A percentile compares a stretch with the other conserved stretches of the same genome.
Evolutionary conservation across 2,888 invertebrate species (phyloP).

Genomic region (Acheta domesticus): DNA sequence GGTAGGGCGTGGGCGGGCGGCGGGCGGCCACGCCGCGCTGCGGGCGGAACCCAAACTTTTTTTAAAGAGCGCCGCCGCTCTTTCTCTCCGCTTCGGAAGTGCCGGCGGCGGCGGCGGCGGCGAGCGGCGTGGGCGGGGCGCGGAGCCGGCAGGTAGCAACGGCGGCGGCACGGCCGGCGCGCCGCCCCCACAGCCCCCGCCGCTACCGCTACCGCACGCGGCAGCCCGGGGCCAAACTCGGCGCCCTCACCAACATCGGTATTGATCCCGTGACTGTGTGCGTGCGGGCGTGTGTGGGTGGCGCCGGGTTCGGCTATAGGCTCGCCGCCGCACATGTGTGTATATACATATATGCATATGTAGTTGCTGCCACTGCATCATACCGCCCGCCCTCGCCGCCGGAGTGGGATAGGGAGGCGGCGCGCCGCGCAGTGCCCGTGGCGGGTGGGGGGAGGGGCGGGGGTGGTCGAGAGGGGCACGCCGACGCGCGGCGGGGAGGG

Average conservation of each 20-base stretch:
- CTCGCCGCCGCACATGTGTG: neutral
- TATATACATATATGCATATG: slow-evolving; percentile 18
- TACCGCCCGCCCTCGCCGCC: no score
- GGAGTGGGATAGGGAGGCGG: no score
- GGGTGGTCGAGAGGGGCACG: neutral
- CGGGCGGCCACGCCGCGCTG: neutral
- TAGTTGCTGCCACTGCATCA: neutral
- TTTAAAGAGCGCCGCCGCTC: neutral
- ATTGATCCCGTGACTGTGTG: neutral
- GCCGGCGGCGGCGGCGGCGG: neutral
- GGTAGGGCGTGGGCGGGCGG: neutral
- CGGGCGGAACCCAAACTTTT: neutral
- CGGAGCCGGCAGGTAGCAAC: slow-evolving; percentile 3
- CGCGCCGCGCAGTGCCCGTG: no score
- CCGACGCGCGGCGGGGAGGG: slow-evolving; percentile 23
- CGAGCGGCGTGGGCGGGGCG: slow-evolving; percentile 26
- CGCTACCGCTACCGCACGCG: neutral
- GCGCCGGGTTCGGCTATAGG: slow-evolving; percentile 9
- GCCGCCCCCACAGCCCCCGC: neutral
- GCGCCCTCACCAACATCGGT: neutral
- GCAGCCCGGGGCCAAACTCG: slow-evolving; percentile 9
- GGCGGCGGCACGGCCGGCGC: neutral
- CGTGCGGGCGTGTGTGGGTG: slow-evolving; percentile 22
- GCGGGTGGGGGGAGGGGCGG: no score
- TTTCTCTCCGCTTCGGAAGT: neutral